Percentiles rank a stretch among this genome's conserved stretches.
These are phyloP conservation scores for Catocala fraxini DNA, from an alignment of 2,888 invertebrate genomes.

Conservation along the genomic window DNA sequence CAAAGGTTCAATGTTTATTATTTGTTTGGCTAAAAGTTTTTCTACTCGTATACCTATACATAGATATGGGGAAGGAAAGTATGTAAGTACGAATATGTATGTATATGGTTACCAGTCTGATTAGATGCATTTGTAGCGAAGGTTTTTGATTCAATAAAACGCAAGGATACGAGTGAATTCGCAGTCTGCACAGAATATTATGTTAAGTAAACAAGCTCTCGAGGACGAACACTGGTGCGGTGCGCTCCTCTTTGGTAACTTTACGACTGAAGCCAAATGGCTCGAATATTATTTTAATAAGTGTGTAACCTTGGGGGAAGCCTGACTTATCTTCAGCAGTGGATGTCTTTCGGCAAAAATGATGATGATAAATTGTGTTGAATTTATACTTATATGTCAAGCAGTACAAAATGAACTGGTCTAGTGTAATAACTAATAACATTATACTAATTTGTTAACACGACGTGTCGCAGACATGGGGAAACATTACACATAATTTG, in stretches of 20 bases:
- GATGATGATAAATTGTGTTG: too few relatives aligned
- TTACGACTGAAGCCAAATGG: constrained; percentile 1
- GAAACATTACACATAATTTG: constrained; percentile 33
- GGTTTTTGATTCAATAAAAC: constrained; percentile 69
- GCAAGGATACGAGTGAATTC: constrained; percentile 62
- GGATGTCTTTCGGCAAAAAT: too few relatives aligned
- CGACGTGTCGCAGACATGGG: constrained; percentile 2
- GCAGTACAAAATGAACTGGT: too few relatives aligned
- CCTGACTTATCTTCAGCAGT: too few relatives aligned
- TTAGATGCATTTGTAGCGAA: constrained; percentile 59
- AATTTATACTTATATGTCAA: too few relatives aligned
- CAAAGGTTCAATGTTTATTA: constrained; percentile 54
- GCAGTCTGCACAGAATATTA: constrained; percentile 63
- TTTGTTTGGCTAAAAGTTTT: constrained; percentile 53
- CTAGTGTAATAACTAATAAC: too few relatives aligned
- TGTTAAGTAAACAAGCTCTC: constrained; percentile 71
- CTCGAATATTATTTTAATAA: constrained; percentile 1
- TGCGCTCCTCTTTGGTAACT: constrained; percentile 30
- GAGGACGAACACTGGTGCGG: constrained; percentile 42
- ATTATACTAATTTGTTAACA: constrained; percentile 7
- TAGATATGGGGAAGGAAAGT: constrained; percentile 34
- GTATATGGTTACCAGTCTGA: constrained; percentile 40
- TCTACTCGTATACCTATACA: not conserved
- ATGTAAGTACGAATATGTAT: constrained; percentile 27
- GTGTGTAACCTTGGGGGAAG: not conserved